A percentile compares a stretch with the other conserved stretches of the same genome.
Evolutionary conservation across 1,140 invertebrate species (phyloP).

Genomic region (Drosophila sucinea): DNA sequence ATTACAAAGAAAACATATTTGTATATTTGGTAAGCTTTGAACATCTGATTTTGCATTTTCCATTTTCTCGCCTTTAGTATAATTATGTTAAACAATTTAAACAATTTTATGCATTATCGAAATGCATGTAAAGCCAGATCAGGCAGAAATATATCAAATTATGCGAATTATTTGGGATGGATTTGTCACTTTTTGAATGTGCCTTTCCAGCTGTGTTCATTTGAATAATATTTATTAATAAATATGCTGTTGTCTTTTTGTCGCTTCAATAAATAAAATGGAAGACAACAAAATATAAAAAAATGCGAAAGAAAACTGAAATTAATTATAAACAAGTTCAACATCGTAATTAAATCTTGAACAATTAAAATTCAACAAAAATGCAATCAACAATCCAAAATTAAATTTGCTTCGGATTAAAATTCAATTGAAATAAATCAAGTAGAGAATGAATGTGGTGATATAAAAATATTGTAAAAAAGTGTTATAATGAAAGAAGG

Average conservation of each 20-base stretch:
- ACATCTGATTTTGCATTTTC: too few species aligned
- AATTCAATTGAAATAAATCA: slow-evolving; percentile 32
- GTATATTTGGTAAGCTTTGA: too few species aligned
- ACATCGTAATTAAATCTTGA: slow-evolving; percentile 14
- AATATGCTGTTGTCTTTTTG: slow-evolving; percentile 5
- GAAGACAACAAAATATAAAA: slow-evolving; percentile 28
- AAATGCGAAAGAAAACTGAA: slow-evolving; percentile 13
- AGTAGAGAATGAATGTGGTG: background rate
- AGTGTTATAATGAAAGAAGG: background rate
- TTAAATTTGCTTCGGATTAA: slow-evolving; percentile 38
- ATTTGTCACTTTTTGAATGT: slow-evolving; percentile 35
- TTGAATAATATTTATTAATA: slow-evolving; percentile 9
- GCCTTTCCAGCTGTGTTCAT: slow-evolving; percentile 41
- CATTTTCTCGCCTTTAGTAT: too few species aligned
- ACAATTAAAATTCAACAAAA: slow-evolving; percentile 12
- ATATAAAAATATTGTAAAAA: slow-evolving; percentile 2
- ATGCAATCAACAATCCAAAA: slow-evolving; percentile 17
- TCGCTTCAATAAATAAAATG: slow-evolving; percentile 29
- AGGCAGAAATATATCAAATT: background rate
- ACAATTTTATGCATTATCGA: too few species aligned
- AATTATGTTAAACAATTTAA: too few species aligned
- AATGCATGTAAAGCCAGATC: background rate
- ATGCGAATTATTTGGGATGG: slow-evolving; percentile 16
- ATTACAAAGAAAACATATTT: too few species aligned
- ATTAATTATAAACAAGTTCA: slow-evolving; percentile 15